phyloP scores from a whole-genome alignment of 2,888 invertebrate genomes.

The Drosophila neonasuta region DNA sequence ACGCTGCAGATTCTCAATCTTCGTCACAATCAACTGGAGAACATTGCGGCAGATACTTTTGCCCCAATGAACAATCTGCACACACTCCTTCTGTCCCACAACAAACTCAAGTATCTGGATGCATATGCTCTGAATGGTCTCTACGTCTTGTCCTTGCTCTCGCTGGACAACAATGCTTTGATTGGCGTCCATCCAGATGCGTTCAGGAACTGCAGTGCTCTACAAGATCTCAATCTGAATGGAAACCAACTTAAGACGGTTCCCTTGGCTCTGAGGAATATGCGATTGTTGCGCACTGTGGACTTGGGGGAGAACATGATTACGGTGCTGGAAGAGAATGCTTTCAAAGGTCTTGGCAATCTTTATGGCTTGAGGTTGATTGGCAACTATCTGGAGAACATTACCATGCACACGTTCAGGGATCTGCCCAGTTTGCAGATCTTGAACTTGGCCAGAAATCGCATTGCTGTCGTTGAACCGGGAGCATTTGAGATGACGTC shows the following conservation, averaged over 20 bases:
- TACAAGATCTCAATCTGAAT: constrained; percentile 95
- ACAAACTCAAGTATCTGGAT: constrained; percentile 92
- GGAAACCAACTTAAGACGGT: constrained; percentile 91
- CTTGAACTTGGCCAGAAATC: constrained; percentile 93
- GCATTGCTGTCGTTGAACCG: constrained; percentile 89
- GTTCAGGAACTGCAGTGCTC: constrained; percentile 93
- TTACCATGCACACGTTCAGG: constrained; percentile 90
- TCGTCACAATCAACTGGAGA: constrained; percentile 91
- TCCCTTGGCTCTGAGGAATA: constrained; percentile 91
- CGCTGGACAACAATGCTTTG: constrained; percentile 92
- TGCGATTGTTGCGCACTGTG: constrained; percentile 92
- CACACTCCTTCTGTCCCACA: constrained; percentile 92
- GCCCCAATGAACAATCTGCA: constrained; percentile 96
- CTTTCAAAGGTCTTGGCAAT: constrained; percentile 92
- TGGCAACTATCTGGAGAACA: constrained; percentile 92
- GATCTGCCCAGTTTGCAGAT: constrained; percentile 92
- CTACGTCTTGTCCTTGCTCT: constrained; percentile 91
- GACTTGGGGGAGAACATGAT: constrained; percentile 96
- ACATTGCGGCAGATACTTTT: constrained; percentile 93
- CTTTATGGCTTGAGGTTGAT: constrained; percentile 94
- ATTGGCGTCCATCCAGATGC: constrained; percentile 93
- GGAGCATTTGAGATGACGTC: constrained; percentile 91
- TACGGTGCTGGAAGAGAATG: constrained; percentile 89
- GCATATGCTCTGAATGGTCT: constrained; percentile 93
- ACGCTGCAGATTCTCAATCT: constrained; percentile 93